These are phyloP conservation scores for Drosophila picticornis DNA, from an alignment of 2,888 invertebrate species.

Conservation along the genomic window DNA sequence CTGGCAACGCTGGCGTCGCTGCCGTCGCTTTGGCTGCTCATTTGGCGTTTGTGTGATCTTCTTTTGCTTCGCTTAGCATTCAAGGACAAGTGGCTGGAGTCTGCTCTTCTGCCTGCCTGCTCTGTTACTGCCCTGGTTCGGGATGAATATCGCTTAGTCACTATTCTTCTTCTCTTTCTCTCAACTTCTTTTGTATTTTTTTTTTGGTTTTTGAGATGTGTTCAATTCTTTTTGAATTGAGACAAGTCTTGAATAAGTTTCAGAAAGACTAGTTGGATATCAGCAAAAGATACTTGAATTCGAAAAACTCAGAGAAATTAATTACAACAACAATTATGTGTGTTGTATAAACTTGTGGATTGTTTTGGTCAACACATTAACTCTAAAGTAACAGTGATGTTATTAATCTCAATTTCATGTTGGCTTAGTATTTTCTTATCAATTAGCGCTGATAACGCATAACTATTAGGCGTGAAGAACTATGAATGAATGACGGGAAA, in stretches of 20 bases:
- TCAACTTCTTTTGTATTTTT: background rate
- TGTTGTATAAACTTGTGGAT: background rate
- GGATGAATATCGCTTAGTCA: constrained; percentile 21
- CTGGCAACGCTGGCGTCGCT: constrained; percentile 55
- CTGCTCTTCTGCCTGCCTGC: constrained; percentile 29
- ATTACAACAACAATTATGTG: background rate
- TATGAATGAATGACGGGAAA: constrained; percentile 38
- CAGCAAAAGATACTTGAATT: background rate
- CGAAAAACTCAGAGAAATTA: background rate
- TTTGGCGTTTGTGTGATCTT: constrained; percentile 64
- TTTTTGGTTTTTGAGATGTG: constrained; percentile 3
- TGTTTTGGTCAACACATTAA: background rate
- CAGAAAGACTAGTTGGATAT: background rate
- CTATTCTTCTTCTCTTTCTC: constrained; percentile 2
- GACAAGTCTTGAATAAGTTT: constrained; percentile 3
- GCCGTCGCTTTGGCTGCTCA: constrained; percentile 51
- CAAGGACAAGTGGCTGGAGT: constrained; percentile 76
- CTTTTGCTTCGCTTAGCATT: constrained; percentile 60
- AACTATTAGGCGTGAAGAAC: constrained; percentile 21
- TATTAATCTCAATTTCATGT: constrained; percentile 12
- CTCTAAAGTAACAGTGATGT: constrained; percentile 46
- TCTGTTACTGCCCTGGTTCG: constrained; percentile 16
- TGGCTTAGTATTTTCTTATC: constrained; percentile 49
- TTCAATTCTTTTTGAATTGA: constrained; percentile 4
- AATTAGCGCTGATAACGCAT: constrained; percentile 32